Conservation (phyloP, 2,113 vertebrate genomes). For the Rhynchopsitta pachyrhyncha region DNA sequence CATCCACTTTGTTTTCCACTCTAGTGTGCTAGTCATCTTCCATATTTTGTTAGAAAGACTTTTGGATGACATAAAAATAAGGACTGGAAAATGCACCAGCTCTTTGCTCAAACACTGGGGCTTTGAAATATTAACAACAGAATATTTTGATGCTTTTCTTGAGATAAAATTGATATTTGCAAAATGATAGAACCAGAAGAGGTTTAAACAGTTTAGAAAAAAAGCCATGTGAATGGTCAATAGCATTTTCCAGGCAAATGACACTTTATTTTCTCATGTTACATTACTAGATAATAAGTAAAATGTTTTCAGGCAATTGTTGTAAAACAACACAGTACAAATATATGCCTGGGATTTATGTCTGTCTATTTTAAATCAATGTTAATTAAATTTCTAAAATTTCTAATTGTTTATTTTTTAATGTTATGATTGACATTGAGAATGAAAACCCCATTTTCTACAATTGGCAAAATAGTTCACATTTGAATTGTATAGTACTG, state of each 20-base stretch:
- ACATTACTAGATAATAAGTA: neutral
- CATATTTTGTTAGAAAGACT: neutral
- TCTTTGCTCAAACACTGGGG: neutral
- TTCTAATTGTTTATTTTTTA: neutral
- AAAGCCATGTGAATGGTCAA: neutral
- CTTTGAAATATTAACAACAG: neutral
- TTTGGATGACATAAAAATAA: neutral
- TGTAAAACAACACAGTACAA: neutral
- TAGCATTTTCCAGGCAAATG: neutral
- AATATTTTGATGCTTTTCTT: neutral
- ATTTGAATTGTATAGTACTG: neutral
- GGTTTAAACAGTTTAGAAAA: neutral
- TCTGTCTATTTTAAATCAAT: neutral
- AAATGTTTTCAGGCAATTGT: rapidly evolving
- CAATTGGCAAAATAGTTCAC: neutral
- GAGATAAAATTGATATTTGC: neutral
- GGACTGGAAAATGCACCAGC: neutral
- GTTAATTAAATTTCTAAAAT: neutral
- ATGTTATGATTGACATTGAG: neutral
- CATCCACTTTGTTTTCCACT: neutral
- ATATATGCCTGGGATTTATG: neutral
- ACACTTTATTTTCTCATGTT: neutral
- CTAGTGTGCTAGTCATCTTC: neutral
- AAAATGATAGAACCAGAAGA: neutral
- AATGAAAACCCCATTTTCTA: neutral